Percentiles rank a stretch among this genome's conserved stretches.
These are phyloP conservation scores for Melieria crassipennis DNA, from an alignment of 2,888 invertebrate species.

Conservation along the genomic window DNA sequence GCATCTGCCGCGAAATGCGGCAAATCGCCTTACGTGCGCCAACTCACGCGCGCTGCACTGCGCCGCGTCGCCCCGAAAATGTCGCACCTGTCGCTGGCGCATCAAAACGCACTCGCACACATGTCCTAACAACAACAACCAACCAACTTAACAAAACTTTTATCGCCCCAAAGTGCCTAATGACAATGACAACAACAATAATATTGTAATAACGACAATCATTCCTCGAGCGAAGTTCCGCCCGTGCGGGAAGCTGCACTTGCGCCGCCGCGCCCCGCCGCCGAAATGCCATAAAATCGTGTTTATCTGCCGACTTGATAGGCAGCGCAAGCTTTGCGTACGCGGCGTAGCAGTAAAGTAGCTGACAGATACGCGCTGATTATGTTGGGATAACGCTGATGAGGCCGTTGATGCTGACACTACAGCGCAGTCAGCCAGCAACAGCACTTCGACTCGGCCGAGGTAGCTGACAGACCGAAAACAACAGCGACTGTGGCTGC, in stretches of 20 bases:
- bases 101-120: background rate
- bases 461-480: too few species aligned
- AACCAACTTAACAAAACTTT: background rate
- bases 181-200: background rate
- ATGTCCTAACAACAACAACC: background rate
- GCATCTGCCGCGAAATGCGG: too few species aligned
- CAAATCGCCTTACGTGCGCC: too few species aligned
- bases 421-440: too few species aligned
- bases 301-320: background rate
- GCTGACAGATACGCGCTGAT: background rate
- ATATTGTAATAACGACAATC: background rate
- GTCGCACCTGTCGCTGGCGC: conserved; percentile 3
- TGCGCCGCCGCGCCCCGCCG: too few species aligned
- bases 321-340: background rate
- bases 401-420: background rate
- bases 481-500: too few species aligned
- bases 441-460: background rate
- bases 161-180: conserved; percentile 1
- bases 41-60: too few species aligned
- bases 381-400: background rate
- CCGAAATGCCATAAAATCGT: background rate
- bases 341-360: background rate
- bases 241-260: too few species aligned
- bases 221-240: background rate
- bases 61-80: too few species aligned